Evolutionary conservation across 2,113 vertebrate genomes (phyloP), one percentile per base, ranked within the genome.

Genomic region (Mystacornis crossleyi): DNA sequence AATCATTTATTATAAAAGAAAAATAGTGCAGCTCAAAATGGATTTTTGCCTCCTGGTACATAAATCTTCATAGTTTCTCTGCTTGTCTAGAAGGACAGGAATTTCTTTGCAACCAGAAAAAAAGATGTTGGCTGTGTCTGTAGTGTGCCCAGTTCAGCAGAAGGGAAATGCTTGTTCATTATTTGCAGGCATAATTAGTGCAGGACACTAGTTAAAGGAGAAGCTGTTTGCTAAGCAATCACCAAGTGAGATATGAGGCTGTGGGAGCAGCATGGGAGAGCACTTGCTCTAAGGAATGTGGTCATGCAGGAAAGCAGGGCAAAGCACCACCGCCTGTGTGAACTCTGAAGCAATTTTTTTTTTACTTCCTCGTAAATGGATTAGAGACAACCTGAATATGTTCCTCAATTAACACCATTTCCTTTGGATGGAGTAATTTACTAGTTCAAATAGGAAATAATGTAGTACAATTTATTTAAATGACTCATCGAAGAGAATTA

Each of bases 281-380:
- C 26, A 24, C 17, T 80, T 80, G 71, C 29, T 51, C 0, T 0
- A 45, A 97, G 85, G 95, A 96, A 96, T 97, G 93, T 53, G 48
- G 95, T 70, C 85, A 43, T n/a, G 70, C 88, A 95, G 85, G 95
- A 90, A 96, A 67, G 80, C 81, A 51, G 87, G 42, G 55, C 48
- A 62, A 64, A 92, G 50, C 31, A 86, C 38, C 54, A 66, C 4
- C 5, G 1, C 74, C 26, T 34, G 78, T 81, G 74, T 70, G 58
- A 94, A 61, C 50, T 79, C 81, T 67, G 53, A 54, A 47, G 88
- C 53, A 67, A 25, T 23, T 36, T 47, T 81, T 40, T 40, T 79
- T 74, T 61, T 13, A 33, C 14, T 78, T n/a, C 26, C 65, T 72
- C 3, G 0, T 90, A 55, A 80, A 23, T 17, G 34, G 50, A 73